Base-by-base conservation (phyloP, 2,113 vertebrate genomes). In the Zosterops japonicus region DNA sequence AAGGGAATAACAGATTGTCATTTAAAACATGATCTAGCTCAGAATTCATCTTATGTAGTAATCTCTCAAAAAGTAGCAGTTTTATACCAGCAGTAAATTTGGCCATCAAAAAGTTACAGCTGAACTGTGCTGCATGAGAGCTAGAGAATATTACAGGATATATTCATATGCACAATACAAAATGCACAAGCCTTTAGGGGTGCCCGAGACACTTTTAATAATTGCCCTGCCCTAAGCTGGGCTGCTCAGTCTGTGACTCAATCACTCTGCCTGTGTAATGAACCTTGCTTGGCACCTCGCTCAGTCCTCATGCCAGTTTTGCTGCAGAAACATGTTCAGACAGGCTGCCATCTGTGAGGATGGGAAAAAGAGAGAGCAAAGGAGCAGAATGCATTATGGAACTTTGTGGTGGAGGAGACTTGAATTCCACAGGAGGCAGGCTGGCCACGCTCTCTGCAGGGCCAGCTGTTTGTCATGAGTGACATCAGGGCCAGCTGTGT, bases 341-440 rank as follows among this genome's bases (percentile, higher is more conserved):
- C 92, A 80, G 79, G 50, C 63, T 94, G 75, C 68, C 46, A 7
- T 39, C 28, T 1, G 2, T 77, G 67, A 85, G 52, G 42, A n/a
- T 24, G 29, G 25, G 50, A 71, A 90, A 83, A 86, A 15, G 41
- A 83, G 31, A 86, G 25, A 33, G 63, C 46, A 65, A 68, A 64
- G 36, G 23, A 88, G 36, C 41, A 33, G n/a, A 31, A 18, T 31
- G 24, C 22, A 52, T 50, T 31, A 4, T 19, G 59, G 36, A 72
- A 5, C 50, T 61, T 83, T 2, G 2, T 3, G 28, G 46, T 29
- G 36, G 25, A 69, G 22, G 36, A 79, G 75, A 46, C 14, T 31
- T 1, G 0, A 76, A 52, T 12, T 29, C 31, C 0, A 0, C 10
- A 13, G 27, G 57, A 78, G 35, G 21, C 47, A 79, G 65, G 35